Conservation (phyloP, 2,113 vertebrate species). For the Spheniscus mendiculus region DNA sequence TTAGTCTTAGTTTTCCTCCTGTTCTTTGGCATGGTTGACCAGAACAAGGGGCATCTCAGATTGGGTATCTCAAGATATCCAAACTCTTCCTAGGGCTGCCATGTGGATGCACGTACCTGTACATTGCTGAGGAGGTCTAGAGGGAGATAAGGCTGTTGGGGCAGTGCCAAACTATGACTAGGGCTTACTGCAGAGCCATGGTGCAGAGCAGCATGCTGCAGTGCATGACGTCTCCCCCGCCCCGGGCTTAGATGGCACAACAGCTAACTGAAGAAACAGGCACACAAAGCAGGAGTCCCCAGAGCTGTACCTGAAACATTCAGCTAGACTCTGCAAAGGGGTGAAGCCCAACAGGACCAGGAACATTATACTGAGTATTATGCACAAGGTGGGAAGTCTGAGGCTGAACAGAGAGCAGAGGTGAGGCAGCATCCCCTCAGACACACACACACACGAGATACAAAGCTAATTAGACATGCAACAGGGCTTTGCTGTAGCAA, state of each 20-base stretch:
- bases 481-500: neutral
- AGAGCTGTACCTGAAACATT: neutral
- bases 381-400: neutral
- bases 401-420: neutral
- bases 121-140: neutral
- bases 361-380: neutral
- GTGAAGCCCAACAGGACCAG: neutral
- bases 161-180: neutral
- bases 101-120: fast-evolving
- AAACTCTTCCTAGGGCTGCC: neutral
- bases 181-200: neutral
- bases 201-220: neutral
- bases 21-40: neutral
- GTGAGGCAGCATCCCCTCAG: neutral
- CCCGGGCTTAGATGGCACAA: neutral
- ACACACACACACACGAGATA: neutral
- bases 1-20: neutral
- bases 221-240: neutral
- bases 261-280: neutral
- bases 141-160: neutral
- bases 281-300: neutral
- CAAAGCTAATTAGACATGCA: neutral
- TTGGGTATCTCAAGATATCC: neutral
- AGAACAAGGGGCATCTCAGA: neutral
- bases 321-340: neutral